Percentiles rank a stretch among this genome's conserved stretches.
These are phyloP conservation scores for Hypothenemus hampei DNA, from an alignment of 1,140 invertebrate species.

Conservation along the genomic window DNA sequence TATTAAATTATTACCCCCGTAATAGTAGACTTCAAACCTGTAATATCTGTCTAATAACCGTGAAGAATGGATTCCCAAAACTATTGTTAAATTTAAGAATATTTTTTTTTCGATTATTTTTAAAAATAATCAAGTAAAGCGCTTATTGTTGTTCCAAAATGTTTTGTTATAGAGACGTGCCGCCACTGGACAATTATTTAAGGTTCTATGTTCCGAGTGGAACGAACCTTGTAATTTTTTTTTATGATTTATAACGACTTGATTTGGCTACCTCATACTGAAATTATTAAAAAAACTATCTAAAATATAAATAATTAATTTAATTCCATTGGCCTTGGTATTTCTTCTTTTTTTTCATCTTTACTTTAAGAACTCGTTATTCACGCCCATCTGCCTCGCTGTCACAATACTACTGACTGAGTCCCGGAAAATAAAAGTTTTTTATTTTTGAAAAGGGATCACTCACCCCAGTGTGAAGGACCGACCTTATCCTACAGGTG, in stretches of 20 bases:
- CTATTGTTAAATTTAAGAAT: background rate
- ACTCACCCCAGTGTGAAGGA: slow-evolving; percentile 15
- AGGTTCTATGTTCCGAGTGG: too few relatives aligned
- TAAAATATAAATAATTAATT: background rate
- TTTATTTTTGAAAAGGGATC: slow-evolving; percentile 9
- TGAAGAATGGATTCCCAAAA: background rate
- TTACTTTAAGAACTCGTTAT: background rate
- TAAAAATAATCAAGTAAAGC: background rate
- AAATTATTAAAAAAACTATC: slow-evolving; percentile 3
- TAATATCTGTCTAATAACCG: background rate
- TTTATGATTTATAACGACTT: slow-evolving; percentile 12
- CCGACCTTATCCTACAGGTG: slow-evolving; percentile 20
- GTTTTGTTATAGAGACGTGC: background rate
- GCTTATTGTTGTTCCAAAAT: background rate
- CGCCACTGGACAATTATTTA: background rate
- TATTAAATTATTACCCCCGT: background rate
- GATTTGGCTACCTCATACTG: slow-evolving; percentile 13
- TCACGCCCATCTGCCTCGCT: background rate
- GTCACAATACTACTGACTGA: background rate
- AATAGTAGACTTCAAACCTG: background rate
- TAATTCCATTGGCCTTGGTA: background rate
- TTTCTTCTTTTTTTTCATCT: background rate
- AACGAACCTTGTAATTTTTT: slow-evolving; percentile 11
- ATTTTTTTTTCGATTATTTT: background rate
- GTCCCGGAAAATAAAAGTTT: too few relatives aligned